phyloP scores from a whole-genome alignment of 2,113 vertebrate species.

The Phalacrocorax pelagicus region DNA sequence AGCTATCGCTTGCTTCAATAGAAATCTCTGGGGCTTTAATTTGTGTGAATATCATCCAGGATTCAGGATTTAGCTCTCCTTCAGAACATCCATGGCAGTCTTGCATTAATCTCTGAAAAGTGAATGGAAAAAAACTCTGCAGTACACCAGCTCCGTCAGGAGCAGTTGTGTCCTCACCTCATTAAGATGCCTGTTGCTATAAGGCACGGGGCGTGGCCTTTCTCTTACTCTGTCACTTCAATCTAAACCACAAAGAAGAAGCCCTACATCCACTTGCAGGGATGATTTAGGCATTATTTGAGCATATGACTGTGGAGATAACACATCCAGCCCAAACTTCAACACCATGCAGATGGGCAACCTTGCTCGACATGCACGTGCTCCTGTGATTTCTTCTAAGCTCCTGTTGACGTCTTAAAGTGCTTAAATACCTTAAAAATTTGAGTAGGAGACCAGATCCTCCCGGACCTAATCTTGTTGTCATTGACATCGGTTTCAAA shows the following conservation, averaged over 20 bases:
- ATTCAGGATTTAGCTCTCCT: background rate
- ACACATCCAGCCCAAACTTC: background rate
- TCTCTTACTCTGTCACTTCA: background rate
- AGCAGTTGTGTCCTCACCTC: background rate
- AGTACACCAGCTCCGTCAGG: background rate
- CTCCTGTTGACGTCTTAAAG: background rate
- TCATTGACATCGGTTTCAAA: background rate
- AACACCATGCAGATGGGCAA: background rate
- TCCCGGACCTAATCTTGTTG: background rate
- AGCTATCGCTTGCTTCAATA: background rate
- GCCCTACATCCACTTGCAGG: background rate
- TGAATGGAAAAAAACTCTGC: background rate
- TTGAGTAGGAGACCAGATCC: background rate
- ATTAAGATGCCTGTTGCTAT: background rate
- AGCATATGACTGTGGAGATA: background rate
- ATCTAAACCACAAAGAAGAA: background rate
- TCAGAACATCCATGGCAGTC: background rate
- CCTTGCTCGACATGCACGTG: background rate
- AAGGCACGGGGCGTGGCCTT: background rate
- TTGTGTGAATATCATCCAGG: background rate
- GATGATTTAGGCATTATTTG: background rate
- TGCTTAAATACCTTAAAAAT: background rate
- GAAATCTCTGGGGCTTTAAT: background rate
- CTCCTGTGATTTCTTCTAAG: background rate
- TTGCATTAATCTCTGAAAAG: background rate